Evolutionary conservation across 2,888 invertebrate species (phyloP).

Genomic region (Terebella lapidaria): DNA sequence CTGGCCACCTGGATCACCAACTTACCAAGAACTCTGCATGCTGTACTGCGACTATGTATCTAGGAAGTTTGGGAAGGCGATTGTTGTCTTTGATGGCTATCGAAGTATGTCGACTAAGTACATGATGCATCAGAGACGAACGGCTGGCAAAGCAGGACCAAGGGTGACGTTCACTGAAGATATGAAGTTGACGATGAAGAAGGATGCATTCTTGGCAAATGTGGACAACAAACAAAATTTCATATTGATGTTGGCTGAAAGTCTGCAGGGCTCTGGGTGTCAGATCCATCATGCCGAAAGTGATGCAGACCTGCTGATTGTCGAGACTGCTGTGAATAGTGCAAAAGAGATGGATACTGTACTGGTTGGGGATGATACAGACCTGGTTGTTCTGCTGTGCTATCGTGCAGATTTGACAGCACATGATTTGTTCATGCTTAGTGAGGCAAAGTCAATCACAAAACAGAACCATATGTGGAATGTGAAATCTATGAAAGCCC

Average conservation of each 20-base stretch:
- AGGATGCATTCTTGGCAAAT: constrained; percentile 5
- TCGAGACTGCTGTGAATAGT: constrained; percentile 20
- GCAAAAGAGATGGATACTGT: constrained; percentile 14
- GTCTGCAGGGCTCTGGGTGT: constrained; percentile 11
- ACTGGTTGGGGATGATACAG: constrained; percentile 34
- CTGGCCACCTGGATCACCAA: not conserved
- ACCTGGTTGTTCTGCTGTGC: constrained; percentile 29
- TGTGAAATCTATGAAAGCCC: not conserved
- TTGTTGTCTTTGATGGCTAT: constrained; percentile 26
- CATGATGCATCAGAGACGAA: constrained; percentile 16
- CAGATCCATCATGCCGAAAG: constrained; percentile 20
- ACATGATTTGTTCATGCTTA: not conserved
- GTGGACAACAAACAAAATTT: constrained; percentile 4
- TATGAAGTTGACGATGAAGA: not conserved
- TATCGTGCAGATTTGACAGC: not conserved
- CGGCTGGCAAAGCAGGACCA: not conserved
- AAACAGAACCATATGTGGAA: not conserved
- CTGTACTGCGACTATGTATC: not conserved
- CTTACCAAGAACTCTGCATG: not conserved
- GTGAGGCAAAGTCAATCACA: not conserved
- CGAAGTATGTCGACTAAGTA: constrained; percentile 26
- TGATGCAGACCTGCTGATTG: constrained; percentile 34
- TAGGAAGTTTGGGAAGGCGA: not conserved
- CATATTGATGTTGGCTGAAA: not conserved
- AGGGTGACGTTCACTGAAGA: not conserved